Evolutionary conservation across 2,113 vertebrate species (phyloP), one percentile per base, ranked within the genome.

Genomic region (Alces alces): DNA sequence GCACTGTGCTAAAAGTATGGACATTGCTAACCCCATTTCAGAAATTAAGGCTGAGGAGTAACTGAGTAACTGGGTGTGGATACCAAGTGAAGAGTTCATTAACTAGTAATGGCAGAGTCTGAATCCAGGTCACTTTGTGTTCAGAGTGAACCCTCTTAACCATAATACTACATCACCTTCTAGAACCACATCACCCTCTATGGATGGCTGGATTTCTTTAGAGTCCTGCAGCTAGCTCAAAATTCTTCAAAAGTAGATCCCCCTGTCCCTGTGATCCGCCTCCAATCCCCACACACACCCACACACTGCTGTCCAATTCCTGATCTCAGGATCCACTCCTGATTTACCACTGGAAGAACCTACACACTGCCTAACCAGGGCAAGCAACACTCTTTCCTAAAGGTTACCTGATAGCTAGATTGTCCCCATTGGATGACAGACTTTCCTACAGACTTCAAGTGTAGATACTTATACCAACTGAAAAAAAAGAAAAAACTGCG

Each of bases 121-220:
- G 60, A 91, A 97, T 82, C 82, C 61, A 78, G 27, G 28, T 85
- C n/a, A 45, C 12, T 96, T 54, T 89, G n/a, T 76, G 60, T 64
- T 89, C 95, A 39, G 45, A 92, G 39, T 28, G 2, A 33, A 64
- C 55, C 13, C 47, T 79, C 43, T 70, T 87, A 64, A 80, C 55
- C 58, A 43, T 30, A 33, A 39, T 12, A 11, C 33, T 28, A 4
- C 1, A 11, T 8, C 12, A 52, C 47, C 76, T 43, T 60, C 58
- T 43, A 64, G 52, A 84, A 55, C n/a, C 25, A 80, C 25, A 25
- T 17, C 27, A 16, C 36, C 60, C 25, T 58, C 86, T 33, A 6
- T 7, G 1, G 30, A 61, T 52, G 54, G 85, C 14, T 19, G 33
- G 17, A 17, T 16, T 47, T 86, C 61, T 50, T 93, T 57, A 33